Percentiles rank a stretch among this genome's conserved stretches.
Evolutionary conservation across 2,888 invertebrate species (phyloP).

Genomic region (Melanotus villosus): DNA sequence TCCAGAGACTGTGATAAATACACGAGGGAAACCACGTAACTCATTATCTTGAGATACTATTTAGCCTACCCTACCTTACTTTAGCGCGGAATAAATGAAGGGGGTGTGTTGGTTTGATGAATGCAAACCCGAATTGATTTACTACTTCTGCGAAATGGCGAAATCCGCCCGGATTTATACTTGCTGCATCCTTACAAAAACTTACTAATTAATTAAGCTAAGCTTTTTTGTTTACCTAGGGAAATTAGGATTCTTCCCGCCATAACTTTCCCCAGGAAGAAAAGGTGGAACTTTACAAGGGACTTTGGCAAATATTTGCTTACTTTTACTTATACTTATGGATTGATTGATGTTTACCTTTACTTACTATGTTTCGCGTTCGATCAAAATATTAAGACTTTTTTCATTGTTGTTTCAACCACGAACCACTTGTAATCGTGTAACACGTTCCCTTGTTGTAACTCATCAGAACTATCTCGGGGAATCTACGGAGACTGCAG

Average conservation of each 20-base stretch:
- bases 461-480: too few relatives aligned
- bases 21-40: constrained; percentile 63
- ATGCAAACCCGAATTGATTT: constrained; percentile 41
- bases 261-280: background rate
- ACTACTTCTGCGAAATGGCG: constrained; percentile 22
- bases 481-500: too few relatives aligned
- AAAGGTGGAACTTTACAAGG: background rate
- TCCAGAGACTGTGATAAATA: constrained; percentile 64
- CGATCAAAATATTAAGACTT: too few relatives aligned
- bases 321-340: background rate
- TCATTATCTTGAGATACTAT: constrained; percentile 64
- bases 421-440: too few relatives aligned
- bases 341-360: background rate
- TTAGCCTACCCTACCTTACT: constrained; percentile 54
- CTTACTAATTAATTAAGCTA: constrained; percentile 28
- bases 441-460: too few relatives aligned
- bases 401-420: too few relatives aligned
- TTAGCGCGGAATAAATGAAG: constrained; percentile 40
- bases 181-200: constrained; percentile 19
- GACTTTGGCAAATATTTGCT: background rate
- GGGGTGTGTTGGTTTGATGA: constrained; percentile 40
- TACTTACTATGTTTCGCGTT: too few relatives aligned
- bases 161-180: constrained; percentile 25
- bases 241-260: constrained; percentile 12
- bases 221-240: constrained; percentile 4